Conservation (phyloP, 2,797 vertebrate genomes). For the Mionectes olivaceus region DNA sequence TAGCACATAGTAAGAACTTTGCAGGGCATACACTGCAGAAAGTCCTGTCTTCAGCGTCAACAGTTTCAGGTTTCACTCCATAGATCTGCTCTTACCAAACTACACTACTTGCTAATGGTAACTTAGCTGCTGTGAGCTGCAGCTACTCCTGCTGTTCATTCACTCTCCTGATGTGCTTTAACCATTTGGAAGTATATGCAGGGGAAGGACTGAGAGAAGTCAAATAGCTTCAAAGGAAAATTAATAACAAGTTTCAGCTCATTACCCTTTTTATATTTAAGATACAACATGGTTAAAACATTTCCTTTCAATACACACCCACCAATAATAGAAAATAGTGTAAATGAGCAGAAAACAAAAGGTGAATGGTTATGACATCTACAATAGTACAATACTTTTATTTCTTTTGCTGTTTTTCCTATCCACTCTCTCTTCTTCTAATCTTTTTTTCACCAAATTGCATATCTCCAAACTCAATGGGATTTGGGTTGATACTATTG, state of each 20-base stretch:
- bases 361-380: neutral
- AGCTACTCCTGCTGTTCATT: neutral
- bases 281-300: neutral
- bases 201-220: neutral
- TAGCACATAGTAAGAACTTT: neutral
- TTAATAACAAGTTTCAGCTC: neutral
- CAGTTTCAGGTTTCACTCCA: neutral
- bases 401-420: neutral
- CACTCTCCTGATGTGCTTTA: neutral
- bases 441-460: neutral
- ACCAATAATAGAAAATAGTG: neutral
- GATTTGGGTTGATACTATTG: neutral
- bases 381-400: neutral
- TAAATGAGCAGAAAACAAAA: neutral
- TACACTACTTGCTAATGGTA: neutral
- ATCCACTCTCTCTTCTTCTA: neutral
- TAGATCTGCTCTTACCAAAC: neutral
- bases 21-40: neutral
- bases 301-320: neutral
- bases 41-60: neutral
- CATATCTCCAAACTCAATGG: neutral
- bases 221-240: constrained; percentile 14
- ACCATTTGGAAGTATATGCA: neutral
- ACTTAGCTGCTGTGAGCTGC: neutral
- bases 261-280: constrained; percentile 1